These are phyloP conservation scores for Neocrepidodera transversa DNA, from an alignment of 2,888 invertebrate species.

Conservation along the genomic window DNA sequence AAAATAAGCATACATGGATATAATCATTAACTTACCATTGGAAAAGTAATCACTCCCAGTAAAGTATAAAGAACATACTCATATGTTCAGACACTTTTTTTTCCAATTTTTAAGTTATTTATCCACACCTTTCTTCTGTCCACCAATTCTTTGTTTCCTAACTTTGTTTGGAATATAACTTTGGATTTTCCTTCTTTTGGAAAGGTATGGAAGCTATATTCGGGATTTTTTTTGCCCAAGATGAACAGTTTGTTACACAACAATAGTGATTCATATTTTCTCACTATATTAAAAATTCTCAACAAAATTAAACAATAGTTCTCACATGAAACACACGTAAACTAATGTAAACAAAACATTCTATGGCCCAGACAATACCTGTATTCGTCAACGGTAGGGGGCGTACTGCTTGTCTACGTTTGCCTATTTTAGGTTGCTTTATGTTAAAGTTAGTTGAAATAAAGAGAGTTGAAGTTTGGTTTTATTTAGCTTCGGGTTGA, in stretches of 20 bases:
- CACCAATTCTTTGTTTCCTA: constrained; percentile 9
- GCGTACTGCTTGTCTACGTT: constrained; percentile 15
- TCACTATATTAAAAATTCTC: not conserved
- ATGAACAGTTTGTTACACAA: constrained; percentile 18
- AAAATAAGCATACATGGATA: too few species aligned
- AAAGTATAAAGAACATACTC: constrained; percentile 22
- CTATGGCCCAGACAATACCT: constrained; percentile 8
- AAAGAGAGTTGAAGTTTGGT: too few species aligned
- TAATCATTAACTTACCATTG: too few species aligned
- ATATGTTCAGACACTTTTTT: constrained; percentile 11
- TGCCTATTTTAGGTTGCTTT: not conserved
- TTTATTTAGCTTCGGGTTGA: too few species aligned
- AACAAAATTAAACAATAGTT: too few species aligned
- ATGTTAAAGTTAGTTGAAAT: too few species aligned
- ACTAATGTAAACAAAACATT: constrained; percentile 14
- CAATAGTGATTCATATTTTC: constrained; percentile 18
- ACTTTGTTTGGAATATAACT: constrained; percentile 13
- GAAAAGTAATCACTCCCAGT: constrained; percentile 2
- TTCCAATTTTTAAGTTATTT: constrained; percentile 20
- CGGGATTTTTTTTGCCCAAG: constrained; percentile 20
- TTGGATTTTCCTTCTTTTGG: constrained; percentile 14
- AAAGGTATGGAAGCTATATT: constrained; percentile 19
- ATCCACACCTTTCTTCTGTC: constrained; percentile 20
- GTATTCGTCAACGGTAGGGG: constrained; percentile 13
- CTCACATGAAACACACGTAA: constrained; percentile 7